A percentile compares a stretch with the other conserved stretches of the same genome.
phyloP scores from a whole-genome alignment of 2,888 invertebrate genomes.

The Meghimatium bilineatum region DNA sequence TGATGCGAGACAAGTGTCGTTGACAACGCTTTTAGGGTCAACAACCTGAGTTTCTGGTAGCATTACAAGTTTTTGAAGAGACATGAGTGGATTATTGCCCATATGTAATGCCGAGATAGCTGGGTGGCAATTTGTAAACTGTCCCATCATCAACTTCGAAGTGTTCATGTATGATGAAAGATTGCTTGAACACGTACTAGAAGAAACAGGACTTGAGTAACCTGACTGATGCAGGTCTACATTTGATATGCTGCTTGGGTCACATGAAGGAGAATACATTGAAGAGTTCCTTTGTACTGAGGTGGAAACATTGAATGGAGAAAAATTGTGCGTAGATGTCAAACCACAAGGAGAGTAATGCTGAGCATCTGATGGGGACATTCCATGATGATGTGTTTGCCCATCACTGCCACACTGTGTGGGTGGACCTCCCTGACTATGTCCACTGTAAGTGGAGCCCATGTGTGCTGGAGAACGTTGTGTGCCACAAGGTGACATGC shows the following conservation, averaged over 20 bases:
- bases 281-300: conserved; percentile 44
- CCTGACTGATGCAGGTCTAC: conserved; percentile 28
- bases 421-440: conserved; percentile 36
- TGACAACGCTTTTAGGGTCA: conserved; percentile 75
- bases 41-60: conserved; percentile 70
- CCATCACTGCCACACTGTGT: conserved; percentile 28
- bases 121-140: conserved; percentile 23
- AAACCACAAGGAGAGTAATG: conserved; percentile 55
- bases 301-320: conserved; percentile 47
- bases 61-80: conserved; percentile 71
- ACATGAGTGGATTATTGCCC: conserved; percentile 68
- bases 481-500: conserved; percentile 54
- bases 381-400: conserved; percentile 32
- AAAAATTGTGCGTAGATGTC: conserved; percentile 56
- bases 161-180: not conserved
- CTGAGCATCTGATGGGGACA: conserved; percentile 50
- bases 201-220: conserved; percentile 30
- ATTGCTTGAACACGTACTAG: conserved; percentile 35
- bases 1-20: conserved; percentile 65
- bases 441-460: conserved; percentile 46
- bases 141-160: conserved; percentile 5
- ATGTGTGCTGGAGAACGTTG: conserved; percentile 60
- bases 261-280: conserved; percentile 30
- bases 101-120: conserved; percentile 15
- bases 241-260: conserved; percentile 29